Evolutionary conservation across 2,797 vertebrate species (phyloP), one percentile per base, ranked within the genome.

Genomic region (Zenarchopterus dispar): DNA sequence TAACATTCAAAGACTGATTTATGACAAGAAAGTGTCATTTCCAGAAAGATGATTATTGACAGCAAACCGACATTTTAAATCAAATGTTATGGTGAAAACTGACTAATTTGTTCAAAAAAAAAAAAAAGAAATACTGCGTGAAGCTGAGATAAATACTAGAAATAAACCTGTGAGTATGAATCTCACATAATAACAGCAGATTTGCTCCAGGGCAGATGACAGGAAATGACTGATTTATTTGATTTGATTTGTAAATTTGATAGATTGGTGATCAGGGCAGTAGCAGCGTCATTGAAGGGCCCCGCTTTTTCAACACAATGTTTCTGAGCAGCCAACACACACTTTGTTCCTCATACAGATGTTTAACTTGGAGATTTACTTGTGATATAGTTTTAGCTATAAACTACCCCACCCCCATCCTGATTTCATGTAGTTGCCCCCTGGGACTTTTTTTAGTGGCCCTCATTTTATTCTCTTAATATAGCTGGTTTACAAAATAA

Each of bases 361-460:
- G 89, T 90, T 93, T 76, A 80, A 91, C 82, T 80, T 74, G 2
- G 88, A 90, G 81, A 78, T 73, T 71, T 66, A 62, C 71, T 75
- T 49, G 72, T 89, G 84, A 89, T 92, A 83, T 84, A 81, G 75
- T 80, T 69, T 76, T 11, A 3, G 82, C 86, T 74, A 75, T 7
- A 28, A 28, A 28, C 5, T 28, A 28, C 28, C 65, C 78, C 70
- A 66, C 68, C 83, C 86, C 81, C 72, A 68, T 66, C 28, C 5
- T 28, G 28, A 28, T 28, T 49, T 57, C 78, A 79, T 67, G 66
- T 62, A 57, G 39, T 81, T 71, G 59, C 72, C 72, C 67, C 75
- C 73, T 21, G 0, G 77, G 80, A 80, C 84, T 65, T 65, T 77
- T 80, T 85, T 70, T 56, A 57, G 62, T 66, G 87, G 74, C 73